Evolutionary conservation across 2,888 invertebrate genomes (phyloP).

Genomic region (Idaea dimidiata): DNA sequence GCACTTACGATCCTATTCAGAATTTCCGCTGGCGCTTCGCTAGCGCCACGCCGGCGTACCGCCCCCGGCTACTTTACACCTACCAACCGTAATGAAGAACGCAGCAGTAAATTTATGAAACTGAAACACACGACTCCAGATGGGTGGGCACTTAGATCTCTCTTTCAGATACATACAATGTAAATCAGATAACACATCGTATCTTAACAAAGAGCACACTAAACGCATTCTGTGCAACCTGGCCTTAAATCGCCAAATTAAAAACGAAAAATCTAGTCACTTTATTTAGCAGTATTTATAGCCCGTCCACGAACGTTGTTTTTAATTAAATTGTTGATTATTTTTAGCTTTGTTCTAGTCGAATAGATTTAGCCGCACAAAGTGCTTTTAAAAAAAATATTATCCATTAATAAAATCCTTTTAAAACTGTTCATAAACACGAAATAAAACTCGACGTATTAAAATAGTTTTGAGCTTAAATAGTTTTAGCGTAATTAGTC

Average conservation of each 20-base stretch:
- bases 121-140: too few species aligned
- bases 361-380: conserved; percentile 13
- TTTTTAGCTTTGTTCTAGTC: conserved; percentile 4
- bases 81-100: too few species aligned
- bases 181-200: too few species aligned
- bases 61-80: too few species aligned
- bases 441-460: conserved; percentile 26
- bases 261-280: neutral
- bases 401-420: conserved; percentile 10
- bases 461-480: conserved; percentile 39
- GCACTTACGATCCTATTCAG: too few species aligned
- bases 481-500: conserved; percentile 40
- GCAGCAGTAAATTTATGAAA: too few species aligned
- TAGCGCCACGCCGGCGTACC: too few species aligned
- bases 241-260: neutral
- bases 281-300: neutral
- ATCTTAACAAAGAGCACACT: too few species aligned
- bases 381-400: conserved; percentile 20
- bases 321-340: conserved; percentile 8
- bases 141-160: too few species aligned
- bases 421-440: conserved; percentile 16
- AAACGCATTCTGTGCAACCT: too few species aligned
- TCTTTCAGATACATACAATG: too few species aligned
- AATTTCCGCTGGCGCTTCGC: too few species aligned
- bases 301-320: conserved; percentile 22